These are phyloP conservation scores for Manis crassicaudata DNA, from an alignment of 2,797 vertebrate species.

Conservation along the genomic window DNA sequence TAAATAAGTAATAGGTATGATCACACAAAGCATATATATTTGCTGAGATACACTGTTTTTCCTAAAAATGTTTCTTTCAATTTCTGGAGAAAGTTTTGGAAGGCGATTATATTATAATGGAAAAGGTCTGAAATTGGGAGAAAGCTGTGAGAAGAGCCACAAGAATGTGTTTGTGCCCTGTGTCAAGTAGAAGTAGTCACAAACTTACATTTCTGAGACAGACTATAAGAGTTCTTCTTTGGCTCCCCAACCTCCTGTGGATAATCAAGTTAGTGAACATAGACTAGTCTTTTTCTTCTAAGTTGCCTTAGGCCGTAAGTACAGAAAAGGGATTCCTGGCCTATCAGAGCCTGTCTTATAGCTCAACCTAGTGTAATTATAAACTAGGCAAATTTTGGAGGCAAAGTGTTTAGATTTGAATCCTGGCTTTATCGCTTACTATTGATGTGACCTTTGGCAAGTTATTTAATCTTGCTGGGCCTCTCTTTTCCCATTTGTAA, in stretches of 20 bases:
- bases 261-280: not conserved
- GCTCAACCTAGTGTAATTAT: not conserved
- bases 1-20: not conserved
- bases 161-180: not conserved
- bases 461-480: not conserved
- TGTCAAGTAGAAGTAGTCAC: not conserved
- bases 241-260: not conserved
- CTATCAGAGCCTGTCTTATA: not conserved
- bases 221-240: not conserved
- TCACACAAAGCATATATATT: not conserved
- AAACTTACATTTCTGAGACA: not conserved
- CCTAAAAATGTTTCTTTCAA: not conserved
- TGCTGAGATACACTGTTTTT: not conserved
- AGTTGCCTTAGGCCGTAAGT: not conserved
- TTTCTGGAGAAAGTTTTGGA: not conserved
- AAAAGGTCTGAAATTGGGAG: not conserved
- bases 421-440: not conserved
- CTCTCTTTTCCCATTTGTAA: not conserved
- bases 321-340: not conserved
- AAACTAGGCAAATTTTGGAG: not conserved
- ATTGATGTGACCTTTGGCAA: not conserved
- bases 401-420: not conserved
- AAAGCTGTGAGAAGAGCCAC: not conserved
- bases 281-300: not conserved
- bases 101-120: not conserved